Evolutionary conservation across 2,113 vertebrate genomes (phyloP).

Genomic region (Peromyscus polionotus): DNA sequence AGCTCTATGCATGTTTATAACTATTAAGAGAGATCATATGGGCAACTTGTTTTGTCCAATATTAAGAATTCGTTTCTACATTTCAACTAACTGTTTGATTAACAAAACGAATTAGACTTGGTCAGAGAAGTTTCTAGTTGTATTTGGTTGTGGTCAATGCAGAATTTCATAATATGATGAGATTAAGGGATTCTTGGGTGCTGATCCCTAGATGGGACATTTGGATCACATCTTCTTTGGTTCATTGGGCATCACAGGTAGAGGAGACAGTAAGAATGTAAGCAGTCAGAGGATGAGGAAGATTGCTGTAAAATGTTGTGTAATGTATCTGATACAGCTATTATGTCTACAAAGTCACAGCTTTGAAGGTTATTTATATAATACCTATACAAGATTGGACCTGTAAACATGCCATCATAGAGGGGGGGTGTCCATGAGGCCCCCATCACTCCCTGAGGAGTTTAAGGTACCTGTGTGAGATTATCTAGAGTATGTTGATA

Average conservation of each 20-base stretch:
- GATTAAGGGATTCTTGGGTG: background rate
- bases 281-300: background rate
- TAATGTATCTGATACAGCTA: background rate
- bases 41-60: background rate
- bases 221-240: background rate
- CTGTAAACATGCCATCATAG: no score
- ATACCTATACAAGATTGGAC: background rate
- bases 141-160: background rate
- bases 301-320: background rate
- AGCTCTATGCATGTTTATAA: background rate
- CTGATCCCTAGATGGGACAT: background rate
- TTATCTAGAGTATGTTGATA: background rate
- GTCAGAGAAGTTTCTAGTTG: background rate
- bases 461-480: background rate
- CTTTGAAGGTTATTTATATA: background rate
- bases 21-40: background rate
- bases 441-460: no score
- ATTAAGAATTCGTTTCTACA: constrained; percentile 22
- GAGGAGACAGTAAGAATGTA: no score
- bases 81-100: background rate
- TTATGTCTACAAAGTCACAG: background rate
- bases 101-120: background rate
- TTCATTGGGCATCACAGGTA: background rate
- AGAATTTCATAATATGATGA: background rate
- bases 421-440: background rate